Conservation (phyloP, 2,888 invertebrate species). For the Thysanoteuthis rhombus region DNA sequence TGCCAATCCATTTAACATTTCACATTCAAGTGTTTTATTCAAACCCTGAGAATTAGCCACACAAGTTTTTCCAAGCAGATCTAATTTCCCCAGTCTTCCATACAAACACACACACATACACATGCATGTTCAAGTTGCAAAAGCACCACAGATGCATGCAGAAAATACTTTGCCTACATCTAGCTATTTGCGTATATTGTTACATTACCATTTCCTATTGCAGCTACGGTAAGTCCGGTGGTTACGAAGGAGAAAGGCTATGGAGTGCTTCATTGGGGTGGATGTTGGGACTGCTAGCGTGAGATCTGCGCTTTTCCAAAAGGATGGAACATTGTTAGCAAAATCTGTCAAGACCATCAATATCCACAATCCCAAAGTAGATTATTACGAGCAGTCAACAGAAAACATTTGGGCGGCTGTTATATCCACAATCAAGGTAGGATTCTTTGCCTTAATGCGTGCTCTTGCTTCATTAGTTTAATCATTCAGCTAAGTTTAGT, state of each 20-base stretch:
- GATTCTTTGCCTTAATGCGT: neutral
- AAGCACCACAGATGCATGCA: no score
- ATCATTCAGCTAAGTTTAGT: no score
- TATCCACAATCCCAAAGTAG: conserved; percentile 81
- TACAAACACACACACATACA: no score
- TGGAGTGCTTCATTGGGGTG: conserved; percentile 71
- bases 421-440: conserved; percentile 80
- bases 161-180: no score
- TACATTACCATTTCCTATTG: neutral
- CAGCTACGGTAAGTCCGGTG: neutral
- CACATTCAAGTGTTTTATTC: no score
- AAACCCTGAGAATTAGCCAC: no score
- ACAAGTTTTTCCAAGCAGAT: no score
- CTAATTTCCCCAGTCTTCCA: no score
- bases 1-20: no score
- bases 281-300: conserved; percentile 94
- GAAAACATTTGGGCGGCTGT: conserved; percentile 87
- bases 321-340: conserved; percentile 72
- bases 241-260: neutral
- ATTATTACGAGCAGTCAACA: conserved; percentile 90
- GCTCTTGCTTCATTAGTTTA: no score
- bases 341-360: conserved; percentile 75
- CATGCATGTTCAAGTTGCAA: no score
- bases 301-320: conserved; percentile 78
- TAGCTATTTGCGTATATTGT: no score